Evolutionary conservation across 2,797 vertebrate species (phyloP).

Genomic region (Salarias fasciatus): DNA sequence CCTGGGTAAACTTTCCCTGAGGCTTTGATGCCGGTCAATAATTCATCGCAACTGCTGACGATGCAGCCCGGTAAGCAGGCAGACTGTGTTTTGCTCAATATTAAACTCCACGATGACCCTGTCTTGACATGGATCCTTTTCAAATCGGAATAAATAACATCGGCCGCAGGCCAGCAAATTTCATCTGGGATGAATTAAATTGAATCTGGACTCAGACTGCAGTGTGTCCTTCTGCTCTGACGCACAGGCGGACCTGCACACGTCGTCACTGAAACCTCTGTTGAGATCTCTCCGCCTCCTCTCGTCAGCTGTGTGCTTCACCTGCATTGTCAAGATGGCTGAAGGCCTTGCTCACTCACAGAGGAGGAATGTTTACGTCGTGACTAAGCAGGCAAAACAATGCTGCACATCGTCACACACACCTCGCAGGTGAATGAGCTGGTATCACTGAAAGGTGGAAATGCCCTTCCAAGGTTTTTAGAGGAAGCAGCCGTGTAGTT

Average conservation of each 20-base stretch:
- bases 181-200: background rate
- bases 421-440: background rate
- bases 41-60: conserved; percentile 71
- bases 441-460: conserved; percentile 3
- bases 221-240: background rate
- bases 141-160: conserved; percentile 12
- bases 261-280: background rate
- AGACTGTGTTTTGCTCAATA: conserved; percentile 32
- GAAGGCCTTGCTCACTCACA: no score
- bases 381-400: conserved; percentile 5
- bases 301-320: background rate
- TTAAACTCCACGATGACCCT: conserved; percentile 33
- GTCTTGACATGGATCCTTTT: conserved; percentile 2
- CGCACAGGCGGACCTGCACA: background rate
- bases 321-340: background rate
- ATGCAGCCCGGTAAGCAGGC: conserved; percentile 28
- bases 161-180: conserved; percentile 6
- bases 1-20: conserved; percentile 72
- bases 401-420: background rate
- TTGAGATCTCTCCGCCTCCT: background rate
- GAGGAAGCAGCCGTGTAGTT: no score
- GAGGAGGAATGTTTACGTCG: background rate
- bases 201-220: conserved; percentile 5
- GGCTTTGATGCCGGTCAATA: conserved; percentile 71
- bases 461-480: no score